Base-by-base conservation (phyloP, 1,140 invertebrate species). In the Homalodisca vitripennis region DNA sequence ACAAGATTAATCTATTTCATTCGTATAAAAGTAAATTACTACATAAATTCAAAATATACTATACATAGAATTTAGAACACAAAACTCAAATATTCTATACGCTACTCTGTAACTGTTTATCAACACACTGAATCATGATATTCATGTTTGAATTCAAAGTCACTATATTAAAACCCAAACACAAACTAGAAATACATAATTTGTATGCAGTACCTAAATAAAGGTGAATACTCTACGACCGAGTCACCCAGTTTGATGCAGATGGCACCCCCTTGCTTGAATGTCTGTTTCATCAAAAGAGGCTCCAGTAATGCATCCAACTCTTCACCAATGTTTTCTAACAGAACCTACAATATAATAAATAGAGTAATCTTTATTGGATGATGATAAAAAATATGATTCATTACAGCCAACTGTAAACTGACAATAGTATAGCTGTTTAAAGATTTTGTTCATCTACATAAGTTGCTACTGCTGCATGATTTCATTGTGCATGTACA, bases 231-330 rank as follows among this genome's bases (percentile, higher is more conserved):
- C 81, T 93, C 92, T 53, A 94, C 85, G 41, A 92, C 83, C 2
- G 87, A 82, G 73, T 93, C 91, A n/a, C 91, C 91, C 31, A 93
- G 80, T 79, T 98, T 97, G 13, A 93, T 88, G 71, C 89, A 93
- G 13, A 88, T 77, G 0, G 88, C 84, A 53, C 89, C 88, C 76
- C 92, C 92, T 80, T 97, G 94, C 78, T 91, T 93, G 75, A 97
- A 97, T 0, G 89, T 92, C 78, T 96, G 93, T 75, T 94, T 94
- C 34, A 92, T 81, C 22, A 98, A 82, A 65, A 98, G 79, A 0
- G 95, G 92, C 72, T 98, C 94, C 27, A 98, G 80, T 74, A 95
- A 84, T 2, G 94, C 92, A 79, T 98, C 95, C 68, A 98, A 78
- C 80, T 97, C 92, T 82, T 97, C 93, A 0, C 85, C 85, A 62